A percentile compares a stretch with the other conserved stretches of the same genome.
phyloP scores from a whole-genome alignment of 1,140 invertebrate genomes.

The Ostrea edulis region DNA sequence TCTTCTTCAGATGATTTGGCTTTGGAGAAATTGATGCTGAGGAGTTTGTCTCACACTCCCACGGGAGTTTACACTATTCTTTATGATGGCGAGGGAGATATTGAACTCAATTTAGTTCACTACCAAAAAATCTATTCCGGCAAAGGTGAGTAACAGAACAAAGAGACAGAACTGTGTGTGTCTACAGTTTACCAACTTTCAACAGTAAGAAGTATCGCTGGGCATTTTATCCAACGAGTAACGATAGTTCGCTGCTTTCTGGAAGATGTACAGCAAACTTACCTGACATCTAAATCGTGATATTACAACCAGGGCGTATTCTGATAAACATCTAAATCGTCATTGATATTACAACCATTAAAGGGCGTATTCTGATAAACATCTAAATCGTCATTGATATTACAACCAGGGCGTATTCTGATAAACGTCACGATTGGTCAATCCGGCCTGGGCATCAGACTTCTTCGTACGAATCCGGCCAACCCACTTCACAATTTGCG shows the following conservation, averaged over 20 bases:
- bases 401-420: constrained; percentile 49
- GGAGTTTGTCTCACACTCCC: constrained; percentile 53
- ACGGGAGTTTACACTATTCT: constrained; percentile 65
- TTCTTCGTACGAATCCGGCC: constrained; percentile 61
- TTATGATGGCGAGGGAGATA: constrained; percentile 69
- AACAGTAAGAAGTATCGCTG: no score
- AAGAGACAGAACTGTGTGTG: no score
- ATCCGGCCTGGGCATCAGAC: constrained; percentile 60
- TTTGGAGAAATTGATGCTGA: constrained; percentile 62
- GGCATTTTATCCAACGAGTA: no score
- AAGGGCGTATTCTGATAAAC: no score
- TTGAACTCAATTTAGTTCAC: constrained; percentile 58
- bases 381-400: not conserved
- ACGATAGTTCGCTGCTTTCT: no score
- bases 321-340: no score
- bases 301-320: no score
- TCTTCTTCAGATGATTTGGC: not conserved
- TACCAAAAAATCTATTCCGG: constrained; percentile 54
- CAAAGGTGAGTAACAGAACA: constrained; percentile 55
- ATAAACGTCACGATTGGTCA: constrained; percentile 56
- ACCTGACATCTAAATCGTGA: no score
- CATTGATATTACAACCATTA: no score
- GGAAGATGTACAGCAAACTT: not conserved
- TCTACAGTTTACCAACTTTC: no score
- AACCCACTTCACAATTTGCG: constrained; percentile 68